Evolutionary conservation across 2,888 invertebrate species (phyloP), one percentile per base, ranked within the genome.

Genomic region (Xestoiulus laeticollis): DNA sequence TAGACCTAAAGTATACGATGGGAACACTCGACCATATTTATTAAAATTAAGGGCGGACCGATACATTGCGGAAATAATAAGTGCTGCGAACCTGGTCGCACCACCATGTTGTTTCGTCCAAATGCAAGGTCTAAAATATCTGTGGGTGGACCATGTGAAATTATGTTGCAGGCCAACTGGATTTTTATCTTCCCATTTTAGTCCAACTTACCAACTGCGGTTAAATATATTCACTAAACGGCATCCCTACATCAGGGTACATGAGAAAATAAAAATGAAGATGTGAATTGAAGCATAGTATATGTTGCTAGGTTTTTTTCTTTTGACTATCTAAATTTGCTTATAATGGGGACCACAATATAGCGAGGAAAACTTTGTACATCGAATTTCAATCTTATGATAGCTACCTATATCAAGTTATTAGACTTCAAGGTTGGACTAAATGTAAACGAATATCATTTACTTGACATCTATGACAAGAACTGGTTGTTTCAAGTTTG

Each of bases 21-120:
- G 2, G 68, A 68, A 68, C 22, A 22, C 68, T 68, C 8, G 22
- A 68, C 68, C 22, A 22, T 68, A 68, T n/a, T 22, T 68, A 68
- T 68, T 68, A n/a, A 68, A 68, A 68, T 68, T 68, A 22, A 68
- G 68, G 68, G 68, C 68, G 68, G n/a, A 68, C 68, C 68, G 68
- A 68, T 68, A n/a, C 26, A 68, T 10, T 68, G 68, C 68, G 68
- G 68, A 68, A 68, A 68, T 68, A n/a, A 68, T 22, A 68, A 68
- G 16, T 19, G n/a, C n/a, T 19, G 19, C n/a, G n/a, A 4, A 19
- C 19, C 53, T 53, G 53, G 53, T 68, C 22, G n/a, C 26, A 48
- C 26, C n/a, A 6, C 68, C 68, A 68, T 22, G n/a, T 68, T 68
- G 68, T 68, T 68, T 48, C 14, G 16, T 16, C 1, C 16, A 16